phyloP scores from a whole-genome alignment of 23 tunicate species.

The Corella eumyota region DNA sequence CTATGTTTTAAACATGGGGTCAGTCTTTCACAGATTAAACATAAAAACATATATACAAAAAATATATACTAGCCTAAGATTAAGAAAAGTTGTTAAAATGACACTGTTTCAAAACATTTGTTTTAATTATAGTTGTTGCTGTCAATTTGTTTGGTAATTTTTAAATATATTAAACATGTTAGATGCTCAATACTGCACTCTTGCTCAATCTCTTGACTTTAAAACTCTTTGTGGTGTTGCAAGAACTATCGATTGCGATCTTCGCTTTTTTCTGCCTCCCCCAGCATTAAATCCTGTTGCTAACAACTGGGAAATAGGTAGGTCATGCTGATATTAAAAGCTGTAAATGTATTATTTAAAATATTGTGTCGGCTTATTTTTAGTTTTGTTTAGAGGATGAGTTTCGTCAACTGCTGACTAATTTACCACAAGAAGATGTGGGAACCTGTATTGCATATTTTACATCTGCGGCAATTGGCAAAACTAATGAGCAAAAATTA shows the following conservation, averaged over 20 bases:
- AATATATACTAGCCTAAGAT: too few species aligned
- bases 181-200: slow-evolving; percentile 48
- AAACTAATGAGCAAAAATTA: slow-evolving; percentile 44
- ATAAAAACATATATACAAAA: too few species aligned
- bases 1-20: too few species aligned
- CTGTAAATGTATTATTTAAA: not conserved
- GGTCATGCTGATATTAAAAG: not conserved
- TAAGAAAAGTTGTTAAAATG: too few species aligned
- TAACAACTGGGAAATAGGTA: slow-evolving; percentile 8
- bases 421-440: slow-evolving; percentile 49
- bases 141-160: too few species aligned
- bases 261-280: slow-evolving; percentile 43
- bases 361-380: too few species aligned
- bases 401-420: slow-evolving; percentile 35
- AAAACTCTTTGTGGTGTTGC: slow-evolving; percentile 37
- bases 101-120: too few species aligned
- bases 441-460: slow-evolving; percentile 50
- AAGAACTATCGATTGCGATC: slow-evolving; percentile 26
- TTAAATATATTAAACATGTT: too few species aligned
- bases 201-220: slow-evolving; percentile 46
- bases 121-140: too few species aligned
- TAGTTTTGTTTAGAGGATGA: slow-evolving; percentile 26
- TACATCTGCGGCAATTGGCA: slow-evolving; percentile 55
- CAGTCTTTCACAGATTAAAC: too few species aligned
- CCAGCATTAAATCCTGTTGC: slow-evolving; percentile 17